Evolutionary conservation across 2,797 vertebrate species (phyloP).

Genomic region (Acrocephalus scirpaceus): DNA sequence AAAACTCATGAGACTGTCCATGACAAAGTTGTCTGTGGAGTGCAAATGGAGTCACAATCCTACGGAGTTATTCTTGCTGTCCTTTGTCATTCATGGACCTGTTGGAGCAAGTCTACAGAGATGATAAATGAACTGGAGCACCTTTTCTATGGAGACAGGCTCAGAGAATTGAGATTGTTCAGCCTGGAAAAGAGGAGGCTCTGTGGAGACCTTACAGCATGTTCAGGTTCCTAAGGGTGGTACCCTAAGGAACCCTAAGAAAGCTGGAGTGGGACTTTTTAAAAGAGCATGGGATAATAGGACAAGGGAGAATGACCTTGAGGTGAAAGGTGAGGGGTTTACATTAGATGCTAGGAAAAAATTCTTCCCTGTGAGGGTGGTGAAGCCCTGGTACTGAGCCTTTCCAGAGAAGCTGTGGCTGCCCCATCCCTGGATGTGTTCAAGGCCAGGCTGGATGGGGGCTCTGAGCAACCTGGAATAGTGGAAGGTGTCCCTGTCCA

Average conservation of each 20-base stretch:
- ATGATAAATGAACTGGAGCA: not conserved
- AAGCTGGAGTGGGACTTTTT: not conserved
- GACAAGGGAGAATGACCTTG: not conserved
- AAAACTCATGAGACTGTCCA: not conserved
- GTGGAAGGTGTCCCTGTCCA: not conserved
- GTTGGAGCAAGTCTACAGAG: not conserved
- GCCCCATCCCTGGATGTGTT: not conserved
- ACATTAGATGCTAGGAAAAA: not conserved
- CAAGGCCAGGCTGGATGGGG: not conserved
- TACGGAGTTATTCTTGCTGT: not conserved
- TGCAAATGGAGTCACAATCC: not conserved
- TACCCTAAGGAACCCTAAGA: too few species aligned
- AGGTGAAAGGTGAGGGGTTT: not conserved
- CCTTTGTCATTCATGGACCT: not conserved
- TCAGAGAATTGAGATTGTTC: not conserved
- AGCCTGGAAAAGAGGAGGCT: not conserved
- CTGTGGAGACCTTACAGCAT: not conserved
- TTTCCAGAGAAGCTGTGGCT: not conserved
- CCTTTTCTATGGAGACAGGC: not conserved
- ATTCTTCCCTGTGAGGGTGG: not conserved
- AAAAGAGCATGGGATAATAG: not conserved
- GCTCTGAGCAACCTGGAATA: not conserved
- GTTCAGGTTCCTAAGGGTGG: not conserved
- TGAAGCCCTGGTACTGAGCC: not conserved
- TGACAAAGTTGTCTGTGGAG: not conserved